Percentiles rank a stretch among this genome's conserved stretches.
Conservation (phyloP, 2,113 vertebrate species). For the Picathartes gymnocephalus region DNA sequence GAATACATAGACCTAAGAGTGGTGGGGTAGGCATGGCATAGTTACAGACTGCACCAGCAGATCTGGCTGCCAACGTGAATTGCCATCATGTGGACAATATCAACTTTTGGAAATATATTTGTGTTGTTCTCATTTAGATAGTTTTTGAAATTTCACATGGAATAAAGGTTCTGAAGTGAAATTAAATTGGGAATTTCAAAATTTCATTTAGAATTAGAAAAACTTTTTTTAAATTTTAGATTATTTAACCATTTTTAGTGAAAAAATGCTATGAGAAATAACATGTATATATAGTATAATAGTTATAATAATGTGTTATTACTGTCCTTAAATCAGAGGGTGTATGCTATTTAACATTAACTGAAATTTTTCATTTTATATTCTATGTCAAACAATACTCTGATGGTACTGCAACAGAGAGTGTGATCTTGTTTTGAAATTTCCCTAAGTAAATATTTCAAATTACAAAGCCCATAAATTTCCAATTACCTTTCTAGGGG, state of each 20-base stretch:
- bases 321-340: neutral
- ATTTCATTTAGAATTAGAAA: neutral
- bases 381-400: neutral
- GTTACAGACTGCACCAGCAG: neutral
- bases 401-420: neutral
- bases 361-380: neutral
- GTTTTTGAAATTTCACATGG: neutral
- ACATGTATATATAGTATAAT: neutral
- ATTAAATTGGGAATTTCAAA: neutral
- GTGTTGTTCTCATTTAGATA: neutral
- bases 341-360: neutral
- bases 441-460: slow-evolving; percentile 26
- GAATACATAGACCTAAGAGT: neutral
- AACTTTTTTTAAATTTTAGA: neutral
- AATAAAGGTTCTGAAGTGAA: neutral
- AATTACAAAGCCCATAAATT: neutral
- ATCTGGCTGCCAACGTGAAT: neutral
- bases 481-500: neutral
- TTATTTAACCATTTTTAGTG: neutral
- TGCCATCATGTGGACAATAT: neutral
- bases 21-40: neutral
- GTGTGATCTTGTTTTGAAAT: neutral
- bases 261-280: neutral
- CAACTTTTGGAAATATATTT: neutral
- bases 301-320: neutral